Conservation (phyloP, 2,113 vertebrate genomes). For the Lipophrys pholis region DNA sequence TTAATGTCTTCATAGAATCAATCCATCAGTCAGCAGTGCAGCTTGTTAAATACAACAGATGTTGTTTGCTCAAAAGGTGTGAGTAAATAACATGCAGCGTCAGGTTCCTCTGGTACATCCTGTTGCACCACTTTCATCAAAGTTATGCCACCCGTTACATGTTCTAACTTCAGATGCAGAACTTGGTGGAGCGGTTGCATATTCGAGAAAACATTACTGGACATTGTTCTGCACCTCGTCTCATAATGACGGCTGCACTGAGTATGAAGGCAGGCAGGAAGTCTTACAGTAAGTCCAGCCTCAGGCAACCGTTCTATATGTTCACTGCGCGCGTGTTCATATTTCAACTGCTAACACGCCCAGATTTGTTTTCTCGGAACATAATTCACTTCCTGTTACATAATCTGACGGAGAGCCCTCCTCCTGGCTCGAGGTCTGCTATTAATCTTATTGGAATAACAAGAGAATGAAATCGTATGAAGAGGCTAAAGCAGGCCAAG, state of each 20-base stretch:
- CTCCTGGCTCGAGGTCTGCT: conserved; percentile 1
- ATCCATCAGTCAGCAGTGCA: not conserved
- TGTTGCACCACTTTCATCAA: conserved; percentile 12
- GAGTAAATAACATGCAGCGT: not conserved
- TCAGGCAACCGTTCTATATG: conserved; percentile 5
- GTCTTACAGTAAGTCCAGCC: not conserved
- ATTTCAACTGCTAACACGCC: conserved; percentile 23
- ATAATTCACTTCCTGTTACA: conserved; percentile 40
- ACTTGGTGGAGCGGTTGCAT: not conserved
- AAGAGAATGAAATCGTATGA: not conserved
- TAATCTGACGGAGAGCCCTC: conserved; percentile 18
- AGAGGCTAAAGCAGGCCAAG: not conserved
- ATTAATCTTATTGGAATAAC: not conserved
- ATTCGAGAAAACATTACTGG: not conserved
- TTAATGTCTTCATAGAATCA: too few relatives aligned
- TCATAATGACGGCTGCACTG: not conserved
- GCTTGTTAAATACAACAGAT: conserved; percentile 6
- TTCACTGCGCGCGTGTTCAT: not conserved
- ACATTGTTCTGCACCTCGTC: conserved; percentile 19
- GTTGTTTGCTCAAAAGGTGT: not conserved
- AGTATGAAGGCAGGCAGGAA: conserved; percentile 4
- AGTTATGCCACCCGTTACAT: not conserved
- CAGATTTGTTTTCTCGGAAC: conserved; percentile 25
- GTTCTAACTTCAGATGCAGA: not conserved
- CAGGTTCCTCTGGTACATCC: conserved; percentile 57